Evolutionary conservation across 2,113 vertebrate genomes (phyloP).

Genomic region (Phalacrocorax carbo): DNA sequence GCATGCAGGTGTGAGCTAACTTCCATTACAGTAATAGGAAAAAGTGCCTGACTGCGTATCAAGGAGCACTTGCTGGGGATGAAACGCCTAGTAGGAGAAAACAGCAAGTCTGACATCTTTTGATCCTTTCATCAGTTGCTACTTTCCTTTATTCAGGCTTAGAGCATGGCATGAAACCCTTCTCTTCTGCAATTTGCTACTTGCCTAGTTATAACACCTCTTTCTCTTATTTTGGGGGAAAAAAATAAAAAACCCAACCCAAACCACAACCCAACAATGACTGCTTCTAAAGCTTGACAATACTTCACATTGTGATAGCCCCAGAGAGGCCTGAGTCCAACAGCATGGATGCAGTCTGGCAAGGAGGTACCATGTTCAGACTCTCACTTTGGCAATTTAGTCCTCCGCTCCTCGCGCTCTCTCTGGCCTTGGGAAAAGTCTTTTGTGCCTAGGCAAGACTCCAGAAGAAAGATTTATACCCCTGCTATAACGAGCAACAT

Average conservation of each 20-base stretch:
- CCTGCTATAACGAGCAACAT: neutral
- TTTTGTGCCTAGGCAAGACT: neutral
- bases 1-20: neutral
- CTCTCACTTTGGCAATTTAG: neutral
- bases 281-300: neutral
- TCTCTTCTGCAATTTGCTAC: neutral
- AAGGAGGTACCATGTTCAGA: fast-evolving
- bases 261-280: neutral
- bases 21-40: neutral
- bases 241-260: no score
- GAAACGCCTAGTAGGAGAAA: no score
- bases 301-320: neutral
- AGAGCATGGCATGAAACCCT: neutral
- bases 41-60: neutral
- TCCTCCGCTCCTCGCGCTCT: neutral
- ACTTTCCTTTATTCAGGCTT: neutral
- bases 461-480: neutral
- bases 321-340: no score
- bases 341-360: neutral
- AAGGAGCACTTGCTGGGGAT: neutral
- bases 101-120: neutral
- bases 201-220: neutral
- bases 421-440: neutral
- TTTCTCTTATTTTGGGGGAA: neutral
- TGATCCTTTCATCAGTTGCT: conserved; percentile 2